phyloP scores from a whole-genome alignment of 64 coral and sea anemone species.

The Stylophora pistillata region DNA sequence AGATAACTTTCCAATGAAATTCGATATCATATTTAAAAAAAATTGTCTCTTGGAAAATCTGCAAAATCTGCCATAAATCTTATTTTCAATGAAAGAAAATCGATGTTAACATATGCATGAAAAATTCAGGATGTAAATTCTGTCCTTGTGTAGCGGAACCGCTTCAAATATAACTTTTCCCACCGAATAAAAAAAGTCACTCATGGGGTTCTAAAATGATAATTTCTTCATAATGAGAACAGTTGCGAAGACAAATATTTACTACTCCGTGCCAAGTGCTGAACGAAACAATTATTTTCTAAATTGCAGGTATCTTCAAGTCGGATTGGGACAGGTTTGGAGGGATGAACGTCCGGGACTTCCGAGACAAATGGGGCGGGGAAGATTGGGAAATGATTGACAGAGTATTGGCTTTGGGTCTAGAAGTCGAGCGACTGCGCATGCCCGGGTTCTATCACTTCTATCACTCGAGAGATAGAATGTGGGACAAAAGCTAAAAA shows the following conservation, averaged over 20 bases:
- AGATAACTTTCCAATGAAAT: neutral
- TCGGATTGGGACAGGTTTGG: slow-evolving; percentile 81
- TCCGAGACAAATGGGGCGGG: slow-evolving; percentile 81
- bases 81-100: too few species aligned
- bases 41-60: too few species aligned
- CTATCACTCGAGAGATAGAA: slow-evolving; percentile 64
- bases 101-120: too few species aligned
- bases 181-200: too few species aligned
- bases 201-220: too few species aligned
- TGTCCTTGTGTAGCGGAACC: too few species aligned
- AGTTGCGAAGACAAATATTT: neutral
- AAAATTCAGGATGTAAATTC: too few species aligned
- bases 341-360: slow-evolving; percentile 74
- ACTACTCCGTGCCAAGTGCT: neutral
- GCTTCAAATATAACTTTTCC: neutral
- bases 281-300: neutral
- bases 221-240: too few species aligned
- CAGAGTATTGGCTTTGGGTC: slow-evolving; percentile 50
- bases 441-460: slow-evolving; percentile 90
- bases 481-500: slow-evolving; percentile 64
- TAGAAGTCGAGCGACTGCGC: slow-evolving; percentile 74
- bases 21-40: too few species aligned
- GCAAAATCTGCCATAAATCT: too few species aligned
- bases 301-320: slow-evolving; percentile 68
- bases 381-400: slow-evolving; percentile 91